Base-by-base conservation (phyloP, 2,113 vertebrate species). In the Plotosus lineatus region DNA sequence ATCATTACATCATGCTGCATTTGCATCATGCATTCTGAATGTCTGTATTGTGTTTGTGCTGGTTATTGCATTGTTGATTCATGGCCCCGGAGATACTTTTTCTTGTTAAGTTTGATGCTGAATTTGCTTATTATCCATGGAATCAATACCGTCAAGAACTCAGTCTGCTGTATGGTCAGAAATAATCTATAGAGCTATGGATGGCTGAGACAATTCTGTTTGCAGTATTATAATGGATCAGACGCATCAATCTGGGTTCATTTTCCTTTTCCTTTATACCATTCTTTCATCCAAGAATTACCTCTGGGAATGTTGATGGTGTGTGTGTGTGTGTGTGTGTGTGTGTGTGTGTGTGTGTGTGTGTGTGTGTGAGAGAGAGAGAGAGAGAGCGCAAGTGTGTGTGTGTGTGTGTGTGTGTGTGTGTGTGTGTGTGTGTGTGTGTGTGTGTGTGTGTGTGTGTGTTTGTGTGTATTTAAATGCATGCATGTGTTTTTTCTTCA, bases 1-100 rank as follows among this genome's bases (percentile, higher is more conserved):
- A 92, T 93, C 89, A 90, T 87, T 87, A 88, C 89, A 90, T 91
- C 89, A 89, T 90, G 90, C 91, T 84, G 82, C 85, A 93, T 92
- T 91, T 92, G 86, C 86, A 88, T 91, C n/a, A n/a, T n/a, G n/a
- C n/a, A n/a, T n/a, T n/a, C 77, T n/a, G 23, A 21, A 79, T 83
- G 85, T 87, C 81, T 65, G 9, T 83, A 28, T n/a, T 23, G 28
- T 10, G 1, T 85, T 66, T 75, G 26, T 38, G 31, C 3, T 46
- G 63, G 40, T 26, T 40, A 10, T 10, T 7, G 26, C 88, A 84
- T 44, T 23, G 28, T 19, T 50, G 26, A 71, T 89, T 90, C 86
- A 88, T 87, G 90, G 91, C 90, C 84, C 89, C 84, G 88, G 86
- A 90, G 88, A 88, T 89, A 89, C 88, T 89, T 92, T 92, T 80